Evolutionary conservation across 2,888 invertebrate genomes (phyloP), one percentile per base, ranked within the genome.

Genomic region (Eumerus sabulonum): DNA sequence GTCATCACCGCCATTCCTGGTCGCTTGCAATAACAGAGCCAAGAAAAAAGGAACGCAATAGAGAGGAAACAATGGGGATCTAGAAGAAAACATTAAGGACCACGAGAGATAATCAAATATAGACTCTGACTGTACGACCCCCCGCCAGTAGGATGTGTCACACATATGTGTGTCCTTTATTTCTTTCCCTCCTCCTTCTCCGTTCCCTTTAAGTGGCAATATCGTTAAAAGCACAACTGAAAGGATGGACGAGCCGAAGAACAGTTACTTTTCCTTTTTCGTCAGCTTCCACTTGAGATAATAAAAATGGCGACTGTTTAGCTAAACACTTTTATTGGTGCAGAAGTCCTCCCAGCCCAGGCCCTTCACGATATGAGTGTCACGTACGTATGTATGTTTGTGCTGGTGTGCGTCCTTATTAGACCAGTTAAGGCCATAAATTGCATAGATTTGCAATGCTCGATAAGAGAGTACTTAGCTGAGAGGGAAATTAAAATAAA

Each of bases 231-330:
- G 79, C 79, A 79, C 79, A 74, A 40, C 68, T 40, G 40, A 11
- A 74, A 73, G 57, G 38, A 70, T 50, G 54, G 44, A 45, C 68
- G 54, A 79, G 72, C 71, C 64, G 70, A 38, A 73, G 79, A 68
- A 70, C 64, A 57, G 66, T 16, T 35, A 53, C 59, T 60, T 67
- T 53, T 48, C 67, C 19, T 68, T 50, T 38, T 56, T 47, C 44
- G 4, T 50, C 53, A 9, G 64, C 56, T 27, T 27, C 27, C 27
- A 27, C 27, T 27, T 7, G 59, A 70, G 60, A 74, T 74, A 79
- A 79, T 79, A 79, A 79, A 79, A 79, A 79, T 79, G 79, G 79
- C 79, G 79, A 79, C 79, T 79, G 79, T 79, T 79, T 79, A 79
- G 79, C 79, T 79, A 79, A 79, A 79, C 74, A 79, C 79, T 79